Evolutionary conservation across 2,113 vertebrate species (phyloP).

Genomic region (Carlito syrichta): DNA sequence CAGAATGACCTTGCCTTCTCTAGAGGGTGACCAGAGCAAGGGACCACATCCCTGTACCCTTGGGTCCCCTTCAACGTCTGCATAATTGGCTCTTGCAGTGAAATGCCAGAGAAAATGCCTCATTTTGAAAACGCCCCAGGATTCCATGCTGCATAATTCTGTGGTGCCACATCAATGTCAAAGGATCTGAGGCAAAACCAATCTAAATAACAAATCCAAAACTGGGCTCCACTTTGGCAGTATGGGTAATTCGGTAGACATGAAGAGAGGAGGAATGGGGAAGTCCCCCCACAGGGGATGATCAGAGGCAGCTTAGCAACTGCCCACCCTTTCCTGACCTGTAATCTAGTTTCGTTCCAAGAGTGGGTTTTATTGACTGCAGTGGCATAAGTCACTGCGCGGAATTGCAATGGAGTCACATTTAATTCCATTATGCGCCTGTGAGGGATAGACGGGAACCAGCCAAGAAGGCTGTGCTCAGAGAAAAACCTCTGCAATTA

Average conservation of each 20-base stretch:
- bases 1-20: not conserved
- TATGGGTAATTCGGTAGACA: not conserved
- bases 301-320: not conserved
- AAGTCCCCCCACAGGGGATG: not conserved
- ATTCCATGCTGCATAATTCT: not conserved
- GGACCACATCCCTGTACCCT: accelerated
- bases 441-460: not conserved
- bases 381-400: accelerated
- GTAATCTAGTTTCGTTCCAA: slow-evolving; percentile 53
- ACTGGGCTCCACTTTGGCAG: not conserved
- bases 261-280: not conserved
- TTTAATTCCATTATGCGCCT: not conserved
- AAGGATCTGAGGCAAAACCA: accelerated
- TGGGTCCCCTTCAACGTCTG: not conserved
- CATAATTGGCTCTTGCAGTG: not conserved
- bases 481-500: not conserved
- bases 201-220: not conserved
- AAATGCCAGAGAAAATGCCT: not conserved
- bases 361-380: slow-evolving; percentile 60
- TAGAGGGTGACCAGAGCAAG: accelerated
- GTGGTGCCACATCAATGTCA: not conserved
- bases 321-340: slow-evolving; percentile 12
- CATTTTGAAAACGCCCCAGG: not conserved
- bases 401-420: not conserved
- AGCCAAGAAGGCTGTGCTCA: not conserved